These are phyloP conservation scores for Medauroidea extradentata DNA, from an alignment of 1,140 invertebrate species.

Conservation along the genomic window DNA sequence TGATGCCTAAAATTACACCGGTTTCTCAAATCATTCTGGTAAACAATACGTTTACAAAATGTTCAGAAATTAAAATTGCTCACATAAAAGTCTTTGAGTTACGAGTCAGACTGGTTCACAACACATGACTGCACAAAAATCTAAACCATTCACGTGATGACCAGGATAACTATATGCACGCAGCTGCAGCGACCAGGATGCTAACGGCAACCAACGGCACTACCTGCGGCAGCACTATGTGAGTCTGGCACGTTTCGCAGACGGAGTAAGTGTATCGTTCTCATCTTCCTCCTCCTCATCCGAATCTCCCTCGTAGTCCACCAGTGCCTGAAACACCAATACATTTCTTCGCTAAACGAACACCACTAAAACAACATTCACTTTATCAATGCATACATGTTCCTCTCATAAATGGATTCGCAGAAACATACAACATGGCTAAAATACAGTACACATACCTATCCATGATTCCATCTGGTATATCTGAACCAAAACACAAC, in stretches of 20 bases:
- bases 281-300: conserved; percentile 88
- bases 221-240: conserved; percentile 45
- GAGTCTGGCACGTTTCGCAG: conserved; percentile 55
- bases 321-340: conserved; percentile 66
- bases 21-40: too few species aligned
- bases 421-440: too few species aligned
- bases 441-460: too few species aligned
- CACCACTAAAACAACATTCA: too few species aligned
- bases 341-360: too few species aligned
- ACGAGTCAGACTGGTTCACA: background rate
- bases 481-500: too few species aligned
- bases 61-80: background rate
- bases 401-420: too few species aligned
- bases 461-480: too few species aligned
- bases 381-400: too few species aligned
- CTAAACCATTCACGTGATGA: background rate
- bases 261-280: conserved; percentile 49
- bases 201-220: background rate
- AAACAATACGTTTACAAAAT: background rate
- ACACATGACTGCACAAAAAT: background rate
- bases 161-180: background rate
- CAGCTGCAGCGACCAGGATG: background rate
- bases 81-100: background rate
- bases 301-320: conserved; percentile 93
- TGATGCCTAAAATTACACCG: too few species aligned